phyloP scores from a whole-genome alignment of 2,113 vertebrate species.

The Oryzias woworae region DNA sequence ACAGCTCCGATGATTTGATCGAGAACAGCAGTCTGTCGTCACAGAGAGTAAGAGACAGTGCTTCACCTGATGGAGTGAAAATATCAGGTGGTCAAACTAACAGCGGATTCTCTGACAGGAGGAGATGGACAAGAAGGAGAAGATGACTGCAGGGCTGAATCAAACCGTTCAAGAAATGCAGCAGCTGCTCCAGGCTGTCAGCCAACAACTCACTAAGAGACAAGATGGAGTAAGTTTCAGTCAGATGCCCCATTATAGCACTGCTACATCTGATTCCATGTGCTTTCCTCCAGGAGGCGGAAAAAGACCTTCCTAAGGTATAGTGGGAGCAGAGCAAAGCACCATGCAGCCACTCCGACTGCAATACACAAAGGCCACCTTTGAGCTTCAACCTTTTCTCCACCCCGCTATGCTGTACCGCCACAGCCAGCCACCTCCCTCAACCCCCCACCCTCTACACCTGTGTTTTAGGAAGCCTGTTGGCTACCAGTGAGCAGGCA shows the following conservation, averaged over 20 bases:
- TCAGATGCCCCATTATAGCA: background rate
- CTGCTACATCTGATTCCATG: conserved; percentile 2
- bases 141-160: conserved; percentile 83
- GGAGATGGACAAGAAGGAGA: conserved; percentile 84
- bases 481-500: conserved; percentile 40
- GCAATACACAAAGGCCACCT: conserved; percentile 57
- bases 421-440: conserved; percentile 41
- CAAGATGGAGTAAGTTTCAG: conserved; percentile 44
- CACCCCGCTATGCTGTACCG: conserved; percentile 48
- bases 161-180: conserved; percentile 90
- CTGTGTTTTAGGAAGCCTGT: conserved; percentile 45
- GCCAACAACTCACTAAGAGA: conserved; percentile 82
- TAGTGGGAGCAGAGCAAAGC: conserved; percentile 48
- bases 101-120: conserved; percentile 74
- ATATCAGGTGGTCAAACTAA: conserved; percentile 1
- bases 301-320: conserved; percentile 65
- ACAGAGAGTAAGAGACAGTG: conserved; percentile 78
- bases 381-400: conserved; percentile 44
- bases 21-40: conserved; percentile 87
- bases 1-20: conserved; percentile 82
- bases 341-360: conserved; percentile 46
- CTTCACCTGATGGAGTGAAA: background rate
- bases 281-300: conserved; percentile 56
- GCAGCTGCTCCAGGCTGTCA: conserved; percentile 87
- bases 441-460: conserved; percentile 20